Conservation (phyloP, 2,888 invertebrate genomes). For the Rhamnusium bicolor region DNA sequence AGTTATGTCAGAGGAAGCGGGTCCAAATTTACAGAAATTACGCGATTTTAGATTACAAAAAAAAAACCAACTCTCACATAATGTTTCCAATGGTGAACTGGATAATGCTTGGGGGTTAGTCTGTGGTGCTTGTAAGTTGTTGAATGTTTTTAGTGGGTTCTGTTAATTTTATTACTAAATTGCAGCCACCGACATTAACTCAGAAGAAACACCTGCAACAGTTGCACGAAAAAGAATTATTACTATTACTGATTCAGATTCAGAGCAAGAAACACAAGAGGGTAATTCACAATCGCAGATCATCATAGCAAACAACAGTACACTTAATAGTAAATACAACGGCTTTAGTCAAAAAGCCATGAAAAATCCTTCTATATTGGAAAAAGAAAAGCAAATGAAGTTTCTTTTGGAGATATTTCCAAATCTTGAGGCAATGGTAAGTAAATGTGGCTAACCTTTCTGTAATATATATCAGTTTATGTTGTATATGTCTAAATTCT, state of each 20-base stretch:
- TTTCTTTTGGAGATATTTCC: constrained; percentile 79
- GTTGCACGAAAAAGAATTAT: constrained; percentile 48
- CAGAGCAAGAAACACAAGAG: constrained; percentile 67
- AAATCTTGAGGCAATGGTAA: constrained; percentile 75
- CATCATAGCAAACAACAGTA: constrained; percentile 43
- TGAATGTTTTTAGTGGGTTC: constrained; percentile 26
- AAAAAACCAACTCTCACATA: constrained; percentile 71
- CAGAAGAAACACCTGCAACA: constrained; percentile 27
- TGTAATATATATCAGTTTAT: not conserved
- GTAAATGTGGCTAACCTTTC: not conserved
- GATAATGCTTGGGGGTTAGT: too few relatives aligned
- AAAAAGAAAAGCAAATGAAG: constrained; percentile 76
- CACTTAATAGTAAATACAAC: constrained; percentile 46
- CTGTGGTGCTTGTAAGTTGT: constrained; percentile 62
- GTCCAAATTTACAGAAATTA: constrained; percentile 77
- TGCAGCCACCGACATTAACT: constrained; percentile 54
- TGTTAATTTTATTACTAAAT: constrained; percentile 35
- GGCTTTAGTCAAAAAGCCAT: constrained; percentile 45
- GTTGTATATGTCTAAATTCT: not conserved
- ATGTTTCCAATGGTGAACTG: constrained; percentile 54
- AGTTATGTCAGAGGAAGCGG: constrained; percentile 70
- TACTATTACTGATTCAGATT: constrained; percentile 72
- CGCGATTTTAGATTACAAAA: constrained; percentile 81
- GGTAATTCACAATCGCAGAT: constrained; percentile 27
- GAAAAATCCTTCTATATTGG: constrained; percentile 63